phyloP scores from a whole-genome alignment of 2,113 vertebrate species.

The Cebidichthys violaceus region DNA sequence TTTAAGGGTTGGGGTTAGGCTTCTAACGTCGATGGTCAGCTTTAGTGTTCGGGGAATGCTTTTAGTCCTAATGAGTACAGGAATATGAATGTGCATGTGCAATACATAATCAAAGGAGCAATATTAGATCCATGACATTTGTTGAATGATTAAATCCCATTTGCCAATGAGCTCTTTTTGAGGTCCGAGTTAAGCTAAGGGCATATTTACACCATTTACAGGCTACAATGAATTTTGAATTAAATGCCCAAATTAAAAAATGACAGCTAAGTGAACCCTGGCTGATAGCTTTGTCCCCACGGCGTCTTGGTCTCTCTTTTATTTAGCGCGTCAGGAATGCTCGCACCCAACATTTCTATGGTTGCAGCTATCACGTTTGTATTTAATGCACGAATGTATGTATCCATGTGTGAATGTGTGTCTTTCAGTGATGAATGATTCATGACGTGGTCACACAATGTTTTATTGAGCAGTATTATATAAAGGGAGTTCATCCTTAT shows the following conservation, averaged over 20 bases:
- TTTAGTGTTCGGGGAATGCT: neutral
- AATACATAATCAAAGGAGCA: conserved; percentile 5
- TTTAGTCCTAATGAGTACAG: neutral
- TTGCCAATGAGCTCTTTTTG: conserved; percentile 8
- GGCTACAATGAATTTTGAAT: neutral
- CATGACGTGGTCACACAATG: neutral
- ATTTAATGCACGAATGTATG: neutral
- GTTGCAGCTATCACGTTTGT: neutral
- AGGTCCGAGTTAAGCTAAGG: neutral
- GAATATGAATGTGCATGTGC: neutral
- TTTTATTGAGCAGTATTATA: neutral
- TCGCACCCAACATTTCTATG: neutral
- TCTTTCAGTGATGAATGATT: neutral
- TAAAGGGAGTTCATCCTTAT: neutral
- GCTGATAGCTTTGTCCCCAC: neutral
- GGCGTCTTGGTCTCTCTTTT: neutral
- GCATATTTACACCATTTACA: neutral
- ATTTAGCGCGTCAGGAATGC: neutral
- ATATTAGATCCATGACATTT: neutral
- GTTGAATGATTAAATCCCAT: neutral
- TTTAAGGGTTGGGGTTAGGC: neutral
- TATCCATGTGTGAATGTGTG: neutral
- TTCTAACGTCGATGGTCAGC: neutral
- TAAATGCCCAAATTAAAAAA: conserved; percentile 4
- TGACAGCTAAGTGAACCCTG: neutral